Percentiles rank a stretch among this genome's conserved stretches.
Conservation (phyloP, 2,113 vertebrate genomes). For the Oreochromis aureus region DNA sequence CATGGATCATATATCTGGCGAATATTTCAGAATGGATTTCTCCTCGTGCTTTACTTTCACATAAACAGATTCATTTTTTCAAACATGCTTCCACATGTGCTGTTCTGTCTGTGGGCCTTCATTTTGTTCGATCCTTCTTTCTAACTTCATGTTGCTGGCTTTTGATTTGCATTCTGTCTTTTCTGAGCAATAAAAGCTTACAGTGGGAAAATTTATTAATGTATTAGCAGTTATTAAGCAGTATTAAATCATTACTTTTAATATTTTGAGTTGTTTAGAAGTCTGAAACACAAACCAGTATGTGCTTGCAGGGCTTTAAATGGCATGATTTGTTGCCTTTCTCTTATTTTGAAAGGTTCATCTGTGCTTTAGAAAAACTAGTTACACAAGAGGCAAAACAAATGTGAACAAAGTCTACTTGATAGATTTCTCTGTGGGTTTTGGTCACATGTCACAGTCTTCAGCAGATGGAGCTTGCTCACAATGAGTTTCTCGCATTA, state of each 20-base stretch:
- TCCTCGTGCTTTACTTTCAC: not conserved
- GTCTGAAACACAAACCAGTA: not conserved
- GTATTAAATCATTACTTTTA: not conserved
- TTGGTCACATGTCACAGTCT: not conserved
- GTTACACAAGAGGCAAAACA: not conserved
- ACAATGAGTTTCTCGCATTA: not conserved
- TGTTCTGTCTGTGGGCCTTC: not conserved
- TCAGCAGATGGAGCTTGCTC: not conserved
- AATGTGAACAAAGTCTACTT: not conserved
- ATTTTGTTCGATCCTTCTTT: not conserved
- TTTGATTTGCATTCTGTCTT: conserved; percentile 3
- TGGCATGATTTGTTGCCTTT: not conserved
- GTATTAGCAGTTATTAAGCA: not conserved
- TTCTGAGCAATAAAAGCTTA: not conserved
- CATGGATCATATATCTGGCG: not conserved
- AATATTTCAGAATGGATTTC: not conserved
- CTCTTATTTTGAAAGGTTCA: not conserved
- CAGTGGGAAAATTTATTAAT: not conserved
- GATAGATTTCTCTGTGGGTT: not conserved
- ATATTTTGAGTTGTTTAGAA: not conserved
- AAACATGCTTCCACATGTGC: not conserved
- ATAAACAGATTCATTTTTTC: not conserved
- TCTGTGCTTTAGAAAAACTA: not conserved
- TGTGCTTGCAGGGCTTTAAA: not conserved
- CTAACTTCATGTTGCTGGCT: not conserved